phyloP scores from a whole-genome alignment of 2,113 vertebrate genomes.

The Nothocercus julius region DNA sequence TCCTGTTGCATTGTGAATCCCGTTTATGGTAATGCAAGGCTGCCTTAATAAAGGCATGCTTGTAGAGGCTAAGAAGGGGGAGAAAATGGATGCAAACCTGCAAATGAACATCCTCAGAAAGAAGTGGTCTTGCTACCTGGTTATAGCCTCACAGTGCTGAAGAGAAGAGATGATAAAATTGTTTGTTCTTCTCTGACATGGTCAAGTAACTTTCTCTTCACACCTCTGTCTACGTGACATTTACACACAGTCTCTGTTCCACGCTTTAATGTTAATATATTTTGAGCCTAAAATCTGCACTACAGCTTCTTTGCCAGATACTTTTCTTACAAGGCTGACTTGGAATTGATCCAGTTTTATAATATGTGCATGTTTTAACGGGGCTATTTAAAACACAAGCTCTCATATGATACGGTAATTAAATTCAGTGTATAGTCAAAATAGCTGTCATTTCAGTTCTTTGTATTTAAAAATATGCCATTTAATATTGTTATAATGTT shows the following conservation, averaged over 20 bases:
- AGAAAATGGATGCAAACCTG: background rate
- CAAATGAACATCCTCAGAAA: background rate
- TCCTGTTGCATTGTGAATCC: background rate
- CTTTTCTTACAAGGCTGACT: background rate
- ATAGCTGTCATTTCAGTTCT: background rate
- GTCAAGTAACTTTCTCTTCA: background rate
- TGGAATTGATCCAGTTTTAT: conserved; percentile 38
- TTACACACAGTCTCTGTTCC: background rate
- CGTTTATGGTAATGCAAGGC: background rate
- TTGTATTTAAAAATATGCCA: background rate
- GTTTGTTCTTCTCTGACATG: background rate
- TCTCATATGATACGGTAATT: background rate
- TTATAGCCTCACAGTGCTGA: background rate
- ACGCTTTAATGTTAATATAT: background rate
- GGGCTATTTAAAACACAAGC: background rate
- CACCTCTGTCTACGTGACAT: background rate
- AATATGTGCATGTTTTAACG: background rate
- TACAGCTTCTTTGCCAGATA: background rate
- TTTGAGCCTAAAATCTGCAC: background rate
- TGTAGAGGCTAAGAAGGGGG: background rate
- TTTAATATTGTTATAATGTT: background rate
- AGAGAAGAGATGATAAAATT: background rate
- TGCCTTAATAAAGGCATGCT: background rate
- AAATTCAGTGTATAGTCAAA: conserved; percentile 15
- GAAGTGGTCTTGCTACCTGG: background rate